Conservation (phyloP, 2,888 invertebrate species). For the Tuta absoluta region DNA sequence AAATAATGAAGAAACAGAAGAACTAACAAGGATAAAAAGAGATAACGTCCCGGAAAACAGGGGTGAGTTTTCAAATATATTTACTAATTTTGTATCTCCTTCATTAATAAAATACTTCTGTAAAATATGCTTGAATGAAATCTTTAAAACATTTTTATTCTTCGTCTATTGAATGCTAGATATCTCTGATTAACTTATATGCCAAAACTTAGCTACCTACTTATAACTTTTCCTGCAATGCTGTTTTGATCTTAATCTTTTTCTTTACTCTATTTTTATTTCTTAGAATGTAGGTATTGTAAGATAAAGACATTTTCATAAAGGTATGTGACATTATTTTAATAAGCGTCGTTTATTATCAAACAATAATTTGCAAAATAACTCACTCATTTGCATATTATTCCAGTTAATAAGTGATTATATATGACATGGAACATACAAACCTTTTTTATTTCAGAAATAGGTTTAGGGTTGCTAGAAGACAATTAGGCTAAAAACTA, state of each 20-base stretch:
- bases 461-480: too few species aligned
- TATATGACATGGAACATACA: too few species aligned
- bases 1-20: conserved; percentile 65
- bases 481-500: too few species aligned
- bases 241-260: conserved; percentile 26
- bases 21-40: conserved; percentile 73
- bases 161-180: conserved; percentile 31
- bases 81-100: not conserved
- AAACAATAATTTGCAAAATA: not conserved
- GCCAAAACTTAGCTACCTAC: conserved; percentile 35
- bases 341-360: not conserved
- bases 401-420: too few species aligned
- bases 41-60: conserved; percentile 76
- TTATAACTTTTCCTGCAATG: conserved; percentile 24
- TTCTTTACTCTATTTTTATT: conserved; percentile 23
- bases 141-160: conserved; percentile 17
- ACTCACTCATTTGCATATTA: not conserved
- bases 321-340: conserved; percentile 4
- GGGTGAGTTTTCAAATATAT: conserved; percentile 59
- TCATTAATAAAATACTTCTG: conserved; percentile 36
- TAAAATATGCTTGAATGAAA: conserved; percentile 49
- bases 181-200: conserved; percentile 30
- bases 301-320: not conserved
- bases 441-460: too few species aligned
- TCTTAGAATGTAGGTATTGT: conserved; percentile 9